These are phyloP conservation scores for Cyphomyrmex costatus DNA, from an alignment of 1,140 invertebrate species.

Conservation along the genomic window DNA sequence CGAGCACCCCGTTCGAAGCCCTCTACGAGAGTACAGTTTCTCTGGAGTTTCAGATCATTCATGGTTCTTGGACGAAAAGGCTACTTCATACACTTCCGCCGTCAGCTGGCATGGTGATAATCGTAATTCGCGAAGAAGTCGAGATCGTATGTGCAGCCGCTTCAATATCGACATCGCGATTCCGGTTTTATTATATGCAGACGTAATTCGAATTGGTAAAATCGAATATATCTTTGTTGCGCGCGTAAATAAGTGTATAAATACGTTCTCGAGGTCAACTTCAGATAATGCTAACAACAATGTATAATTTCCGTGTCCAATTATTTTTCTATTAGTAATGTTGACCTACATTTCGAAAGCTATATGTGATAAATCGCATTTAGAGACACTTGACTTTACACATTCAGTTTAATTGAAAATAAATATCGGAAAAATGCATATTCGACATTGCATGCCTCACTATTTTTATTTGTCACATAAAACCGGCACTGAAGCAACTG, in stretches of 20 bases:
- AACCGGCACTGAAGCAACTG: too few species aligned
- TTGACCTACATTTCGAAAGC: too few species aligned
- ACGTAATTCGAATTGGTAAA: neutral
- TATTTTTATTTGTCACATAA: too few species aligned
- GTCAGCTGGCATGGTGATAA: constrained; percentile 59
- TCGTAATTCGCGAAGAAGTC: constrained; percentile 58
- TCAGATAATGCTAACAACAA: too few species aligned
- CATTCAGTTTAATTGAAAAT: too few species aligned
- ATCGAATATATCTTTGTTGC: neutral
- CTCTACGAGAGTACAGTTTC: constrained; percentile 50
- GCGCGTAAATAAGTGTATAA: neutral
- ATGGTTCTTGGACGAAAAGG: constrained; percentile 51
- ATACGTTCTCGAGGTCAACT: too few species aligned
- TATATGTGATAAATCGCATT: too few species aligned
- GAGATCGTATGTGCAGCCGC: constrained; percentile 3
- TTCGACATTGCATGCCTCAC: too few species aligned
- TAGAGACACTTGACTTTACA: too few species aligned
- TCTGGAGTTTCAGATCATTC: constrained; percentile 58
- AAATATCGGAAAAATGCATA: too few species aligned
- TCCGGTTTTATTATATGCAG: constrained; percentile 13
- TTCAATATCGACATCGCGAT: neutral
- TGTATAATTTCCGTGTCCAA: too few species aligned
- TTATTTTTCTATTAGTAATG: too few species aligned
- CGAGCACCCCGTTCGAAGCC: constrained; percentile 41
- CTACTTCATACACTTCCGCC: constrained; percentile 59